Evolutionary conservation across 2,888 invertebrate genomes (phyloP).

Genomic region (Aporophyla lueneburgensis): DNA sequence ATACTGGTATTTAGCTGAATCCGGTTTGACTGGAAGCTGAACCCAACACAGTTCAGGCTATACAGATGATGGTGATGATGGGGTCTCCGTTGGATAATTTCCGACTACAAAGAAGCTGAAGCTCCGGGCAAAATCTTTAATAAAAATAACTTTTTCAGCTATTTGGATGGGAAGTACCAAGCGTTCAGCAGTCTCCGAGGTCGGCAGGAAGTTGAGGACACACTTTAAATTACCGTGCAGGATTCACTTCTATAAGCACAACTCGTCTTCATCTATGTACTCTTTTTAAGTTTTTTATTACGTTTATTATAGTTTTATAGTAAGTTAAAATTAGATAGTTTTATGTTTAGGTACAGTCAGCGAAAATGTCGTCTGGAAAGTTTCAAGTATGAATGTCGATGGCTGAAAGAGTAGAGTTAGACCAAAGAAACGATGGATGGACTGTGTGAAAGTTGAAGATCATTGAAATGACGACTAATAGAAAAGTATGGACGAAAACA

Average conservation of each 20-base stretch:
- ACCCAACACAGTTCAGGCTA: no score
- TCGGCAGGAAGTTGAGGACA: slow-evolving; percentile 95
- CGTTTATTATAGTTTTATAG: not conserved
- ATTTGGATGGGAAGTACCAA: slow-evolving; percentile 95
- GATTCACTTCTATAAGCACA: slow-evolving; percentile 94
- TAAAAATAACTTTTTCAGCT: slow-evolving; percentile 81
- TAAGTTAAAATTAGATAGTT: not conserved
- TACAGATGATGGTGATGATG: no score
- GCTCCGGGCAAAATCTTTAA: not conserved
- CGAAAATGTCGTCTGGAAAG: no score
- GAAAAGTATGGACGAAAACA: no score
- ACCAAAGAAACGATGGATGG: no score
- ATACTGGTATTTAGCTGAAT: no score
- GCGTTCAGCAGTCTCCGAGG: slow-evolving; percentile 93
- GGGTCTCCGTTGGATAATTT: not conserved
- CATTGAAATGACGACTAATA: no score
- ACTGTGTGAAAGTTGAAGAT: no score
- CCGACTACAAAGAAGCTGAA: not conserved
- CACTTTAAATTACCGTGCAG: slow-evolving; percentile 89
- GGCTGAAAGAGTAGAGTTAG: no score
- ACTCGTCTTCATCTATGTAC: slow-evolving; percentile 92
- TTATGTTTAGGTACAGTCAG: not conserved
- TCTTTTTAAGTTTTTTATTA: slow-evolving; percentile 81
- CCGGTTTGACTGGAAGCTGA: no score
- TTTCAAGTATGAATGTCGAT: no score